These are phyloP conservation scores for Neosilurus hyrtlii DNA, from an alignment of 2,797 vertebrate species.

Conservation along the genomic window DNA sequence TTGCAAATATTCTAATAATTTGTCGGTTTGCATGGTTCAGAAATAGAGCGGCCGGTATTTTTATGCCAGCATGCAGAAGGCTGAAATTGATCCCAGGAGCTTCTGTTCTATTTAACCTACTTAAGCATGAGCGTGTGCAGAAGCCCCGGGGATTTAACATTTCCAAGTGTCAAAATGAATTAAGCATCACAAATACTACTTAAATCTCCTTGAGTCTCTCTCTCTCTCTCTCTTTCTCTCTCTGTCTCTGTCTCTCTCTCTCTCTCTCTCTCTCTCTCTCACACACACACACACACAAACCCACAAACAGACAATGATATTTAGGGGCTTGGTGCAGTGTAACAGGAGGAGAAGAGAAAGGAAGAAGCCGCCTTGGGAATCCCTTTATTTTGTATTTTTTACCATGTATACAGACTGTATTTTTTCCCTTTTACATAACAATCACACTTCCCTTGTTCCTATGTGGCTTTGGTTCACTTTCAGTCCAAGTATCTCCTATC, in stretches of 20 bases:
- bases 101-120: slow-evolving; percentile 76
- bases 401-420: not conserved
- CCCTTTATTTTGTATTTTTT: not conserved
- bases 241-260: too few relatives aligned
- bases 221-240: not conserved
- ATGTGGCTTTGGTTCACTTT: not conserved
- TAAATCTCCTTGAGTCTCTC: slow-evolving; percentile 70
- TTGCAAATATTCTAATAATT: slow-evolving; percentile 20
- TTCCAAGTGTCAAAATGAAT: slow-evolving; percentile 79
- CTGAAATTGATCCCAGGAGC: slow-evolving; percentile 73
- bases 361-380: slow-evolving; percentile 8
- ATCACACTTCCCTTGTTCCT: not conserved
- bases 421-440: not conserved
- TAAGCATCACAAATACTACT: slow-evolving; percentile 75
- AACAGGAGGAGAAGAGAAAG: not conserved
- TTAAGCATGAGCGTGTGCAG: slow-evolving; percentile 68
- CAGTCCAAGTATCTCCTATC: slow-evolving; percentile 16
- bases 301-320: slow-evolving; percentile 33
- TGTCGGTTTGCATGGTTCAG: slow-evolving; percentile 46
- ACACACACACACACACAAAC: slow-evolving; percentile 50
- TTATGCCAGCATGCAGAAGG: slow-evolving; percentile 57
- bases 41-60: slow-evolving; percentile 54
- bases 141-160: slow-evolving; percentile 76
- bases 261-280: not conserved
- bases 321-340: slow-evolving; percentile 9